These are phyloP conservation scores for Eristalis pertinax DNA, from an alignment of 2,888 invertebrate species.

Conservation along the genomic window DNA sequence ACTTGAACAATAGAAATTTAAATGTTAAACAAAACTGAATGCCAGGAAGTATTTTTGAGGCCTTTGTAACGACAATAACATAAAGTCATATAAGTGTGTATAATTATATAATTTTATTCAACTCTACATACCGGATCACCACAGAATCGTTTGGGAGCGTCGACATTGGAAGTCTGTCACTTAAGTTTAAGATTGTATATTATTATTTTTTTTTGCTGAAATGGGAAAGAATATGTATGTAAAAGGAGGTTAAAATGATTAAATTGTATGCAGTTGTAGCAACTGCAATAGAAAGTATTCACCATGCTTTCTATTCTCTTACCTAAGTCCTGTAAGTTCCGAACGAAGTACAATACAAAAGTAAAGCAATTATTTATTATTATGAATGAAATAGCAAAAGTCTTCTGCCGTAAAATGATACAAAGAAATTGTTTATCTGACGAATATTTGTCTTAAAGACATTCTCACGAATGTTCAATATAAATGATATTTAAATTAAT, in stretches of 20 bases:
- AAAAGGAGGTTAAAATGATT: constrained; percentile 64
- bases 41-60: constrained; percentile 43
- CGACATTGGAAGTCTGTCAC: constrained; percentile 47
- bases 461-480: neutral
- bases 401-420: constrained; percentile 57
- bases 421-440: too few relatives aligned
- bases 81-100: constrained; percentile 33
- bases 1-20: constrained; percentile 28
- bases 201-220: constrained; percentile 25
- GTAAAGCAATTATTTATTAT: constrained; percentile 66
- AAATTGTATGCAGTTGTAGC: constrained; percentile 26
- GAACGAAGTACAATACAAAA: constrained; percentile 37
- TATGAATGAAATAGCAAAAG: constrained; percentile 67
- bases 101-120: constrained; percentile 63
- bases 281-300: constrained; percentile 34
- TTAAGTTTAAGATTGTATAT: neutral
- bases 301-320: constrained; percentile 16
- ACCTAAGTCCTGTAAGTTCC: neutral
- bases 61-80: constrained; percentile 34
- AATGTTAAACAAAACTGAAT: constrained; percentile 14
- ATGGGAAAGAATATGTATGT: constrained; percentile 47
- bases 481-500: neutral
- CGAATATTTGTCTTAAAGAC: neutral
- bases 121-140: constrained; percentile 53
- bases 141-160: constrained; percentile 59